These are phyloP conservation scores for Platycercus adscitus DNA, from an alignment of 2,113 vertebrate species.

Conservation along the genomic window DNA sequence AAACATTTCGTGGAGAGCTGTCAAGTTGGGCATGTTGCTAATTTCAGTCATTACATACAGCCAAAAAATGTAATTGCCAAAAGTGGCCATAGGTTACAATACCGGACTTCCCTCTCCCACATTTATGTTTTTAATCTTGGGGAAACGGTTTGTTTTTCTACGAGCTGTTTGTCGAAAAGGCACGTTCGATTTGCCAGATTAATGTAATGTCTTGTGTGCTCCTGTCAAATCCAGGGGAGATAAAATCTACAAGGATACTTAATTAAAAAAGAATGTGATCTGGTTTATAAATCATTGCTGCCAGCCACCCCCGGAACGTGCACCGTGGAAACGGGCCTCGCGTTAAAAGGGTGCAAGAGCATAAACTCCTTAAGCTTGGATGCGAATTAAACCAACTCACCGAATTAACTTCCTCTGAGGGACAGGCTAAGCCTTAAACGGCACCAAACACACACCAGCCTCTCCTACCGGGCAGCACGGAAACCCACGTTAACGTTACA, in stretches of 20 bases:
- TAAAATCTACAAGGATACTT: conserved; percentile 55
- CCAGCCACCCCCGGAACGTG: neutral
- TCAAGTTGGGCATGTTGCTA: neutral
- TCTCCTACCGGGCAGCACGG: rapidly evolving
- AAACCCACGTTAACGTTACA: rapidly evolving
- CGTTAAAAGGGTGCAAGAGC: neutral
- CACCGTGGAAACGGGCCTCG: neutral
- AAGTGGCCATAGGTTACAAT: neutral
- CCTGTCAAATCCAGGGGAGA: conserved; percentile 22
- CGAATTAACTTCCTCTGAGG: neutral
- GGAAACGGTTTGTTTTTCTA: neutral
- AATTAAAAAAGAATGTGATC: neutral
- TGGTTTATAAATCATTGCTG: conserved; percentile 35
- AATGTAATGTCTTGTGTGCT: neutral
- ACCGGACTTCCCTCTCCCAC: neutral
- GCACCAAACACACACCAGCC: neutral
- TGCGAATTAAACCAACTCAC: neutral
- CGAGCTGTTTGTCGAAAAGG: neutral
- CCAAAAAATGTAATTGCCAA: neutral
- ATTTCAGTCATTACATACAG: neutral
- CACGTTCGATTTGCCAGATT: neutral
- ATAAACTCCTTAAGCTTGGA: neutral
- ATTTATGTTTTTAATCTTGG: neutral
- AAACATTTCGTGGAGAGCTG: neutral
- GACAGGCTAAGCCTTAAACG: neutral